These are phyloP conservation scores for Strix uralensis DNA, from an alignment of 2,113 vertebrate species.

Conservation along the genomic window DNA sequence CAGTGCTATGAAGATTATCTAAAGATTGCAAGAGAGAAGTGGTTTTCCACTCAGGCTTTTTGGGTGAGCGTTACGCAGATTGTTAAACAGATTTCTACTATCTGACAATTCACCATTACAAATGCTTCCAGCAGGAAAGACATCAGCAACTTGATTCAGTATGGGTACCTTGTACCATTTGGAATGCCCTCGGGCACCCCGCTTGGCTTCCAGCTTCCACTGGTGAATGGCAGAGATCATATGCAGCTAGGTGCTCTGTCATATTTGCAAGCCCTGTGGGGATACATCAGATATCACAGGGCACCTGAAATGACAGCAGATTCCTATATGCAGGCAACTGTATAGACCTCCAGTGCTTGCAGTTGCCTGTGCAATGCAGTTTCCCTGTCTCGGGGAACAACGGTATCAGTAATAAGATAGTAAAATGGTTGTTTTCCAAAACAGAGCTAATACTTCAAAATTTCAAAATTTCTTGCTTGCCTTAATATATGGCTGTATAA, in stretches of 20 bases:
- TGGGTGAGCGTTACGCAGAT: neutral
- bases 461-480: neutral
- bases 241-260: neutral
- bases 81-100: neutral
- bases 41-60: neutral
- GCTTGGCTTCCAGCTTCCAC: neutral
- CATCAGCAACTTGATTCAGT: neutral
- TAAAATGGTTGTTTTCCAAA: neutral
- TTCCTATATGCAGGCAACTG: neutral
- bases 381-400: neutral
- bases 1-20: neutral
- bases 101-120: neutral
- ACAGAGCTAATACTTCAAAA: neutral
- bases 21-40: neutral
- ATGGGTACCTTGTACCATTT: neutral
- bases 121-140: neutral
- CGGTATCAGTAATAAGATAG: neutral
- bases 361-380: neutral
- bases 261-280: neutral
- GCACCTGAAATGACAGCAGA: neutral
- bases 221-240: constrained; percentile 15
- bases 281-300: neutral
- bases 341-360: neutral
- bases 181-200: neutral
- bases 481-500: neutral